phyloP scores from a whole-genome alignment of 2,888 invertebrate genomes.

The Sycophila texana region DNA sequence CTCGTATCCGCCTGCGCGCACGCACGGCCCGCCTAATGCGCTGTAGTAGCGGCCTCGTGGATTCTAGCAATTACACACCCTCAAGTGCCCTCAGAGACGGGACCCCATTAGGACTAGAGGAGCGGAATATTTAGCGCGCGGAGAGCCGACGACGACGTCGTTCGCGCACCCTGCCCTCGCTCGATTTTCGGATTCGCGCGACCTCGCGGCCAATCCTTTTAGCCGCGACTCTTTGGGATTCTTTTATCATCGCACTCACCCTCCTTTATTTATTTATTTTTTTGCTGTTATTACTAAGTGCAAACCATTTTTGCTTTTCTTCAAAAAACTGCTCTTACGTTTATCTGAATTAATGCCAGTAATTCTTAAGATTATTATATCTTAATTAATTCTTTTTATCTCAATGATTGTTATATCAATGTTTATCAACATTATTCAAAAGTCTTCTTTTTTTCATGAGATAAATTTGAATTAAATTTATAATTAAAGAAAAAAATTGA shows the following conservation, averaged over 20 bases:
- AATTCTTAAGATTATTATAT: too few relatives aligned
- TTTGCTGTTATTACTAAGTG: background rate
- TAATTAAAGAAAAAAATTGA: too few relatives aligned
- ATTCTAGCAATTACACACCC: slow-evolving; percentile 75
- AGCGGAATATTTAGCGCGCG: slow-evolving; percentile 68
- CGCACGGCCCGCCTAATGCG: slow-evolving; percentile 69
- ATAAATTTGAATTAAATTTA: too few relatives aligned
- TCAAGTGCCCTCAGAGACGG: slow-evolving; percentile 73
- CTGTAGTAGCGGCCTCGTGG: slow-evolving; percentile 72
- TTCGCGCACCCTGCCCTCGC: background rate
- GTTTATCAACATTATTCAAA: too few relatives aligned
- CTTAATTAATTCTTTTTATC: too few relatives aligned
- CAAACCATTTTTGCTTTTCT: background rate
- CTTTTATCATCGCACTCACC: slow-evolving; percentile 11
- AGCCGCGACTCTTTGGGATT: slow-evolving; percentile 27
- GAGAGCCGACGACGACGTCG: slow-evolving; percentile 56
- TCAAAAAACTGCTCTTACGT: too few relatives aligned
- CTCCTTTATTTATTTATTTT: background rate
- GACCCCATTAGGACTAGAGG: slow-evolving; percentile 74
- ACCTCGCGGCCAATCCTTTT: slow-evolving; percentile 32
- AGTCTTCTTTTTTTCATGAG: too few relatives aligned
- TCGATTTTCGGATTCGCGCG: slow-evolving; percentile 66
- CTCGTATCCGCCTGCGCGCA: slow-evolving; percentile 62
- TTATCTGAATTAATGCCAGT: too few relatives aligned
- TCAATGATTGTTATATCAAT: too few relatives aligned